These are phyloP conservation scores for Hylaeus anthracinus DNA, from an alignment of 1,140 invertebrate genomes.

Conservation along the genomic window DNA sequence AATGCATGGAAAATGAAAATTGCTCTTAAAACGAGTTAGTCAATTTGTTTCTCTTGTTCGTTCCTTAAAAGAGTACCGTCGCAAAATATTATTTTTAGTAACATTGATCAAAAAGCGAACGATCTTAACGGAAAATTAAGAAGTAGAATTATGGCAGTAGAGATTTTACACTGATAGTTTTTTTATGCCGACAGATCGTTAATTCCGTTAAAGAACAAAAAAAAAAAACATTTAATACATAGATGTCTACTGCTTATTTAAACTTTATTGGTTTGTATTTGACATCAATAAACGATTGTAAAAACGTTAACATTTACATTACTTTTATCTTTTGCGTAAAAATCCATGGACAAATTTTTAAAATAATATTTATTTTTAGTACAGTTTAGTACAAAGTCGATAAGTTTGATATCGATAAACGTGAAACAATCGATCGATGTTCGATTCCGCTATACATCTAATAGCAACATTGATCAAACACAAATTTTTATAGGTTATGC, in stretches of 20 bases:
- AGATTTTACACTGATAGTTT: constrained; percentile 47
- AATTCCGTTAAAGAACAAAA: constrained; percentile 29
- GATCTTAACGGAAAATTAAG: constrained; percentile 24
- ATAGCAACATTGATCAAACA: constrained; percentile 60
- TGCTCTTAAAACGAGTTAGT: constrained; percentile 7
- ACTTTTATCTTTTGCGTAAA: neutral
- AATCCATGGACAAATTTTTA: neutral
- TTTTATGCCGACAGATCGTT: constrained; percentile 32
- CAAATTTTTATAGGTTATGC: constrained; percentile 40
- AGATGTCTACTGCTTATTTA: constrained; percentile 59
- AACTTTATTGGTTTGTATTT: constrained; percentile 67
- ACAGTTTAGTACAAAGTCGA: neutral
- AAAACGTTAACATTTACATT: constrained; percentile 43
- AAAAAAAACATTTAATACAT: constrained; percentile 48
- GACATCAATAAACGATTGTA: constrained; percentile 62
- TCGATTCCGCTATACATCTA: constrained; percentile 7
- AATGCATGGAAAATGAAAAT: constrained; percentile 18
- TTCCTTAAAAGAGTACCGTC: constrained; percentile 18
- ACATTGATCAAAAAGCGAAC: constrained; percentile 10
- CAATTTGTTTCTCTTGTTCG: constrained; percentile 39
- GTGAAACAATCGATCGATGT: constrained; percentile 31
- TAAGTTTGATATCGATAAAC: constrained; percentile 1
- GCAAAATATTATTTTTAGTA: constrained; percentile 47
- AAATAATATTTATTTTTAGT: neutral
- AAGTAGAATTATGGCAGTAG: constrained; percentile 31